Conservation (phyloP, 2,797 vertebrate species). For the Tapirus indicus region DNA sequence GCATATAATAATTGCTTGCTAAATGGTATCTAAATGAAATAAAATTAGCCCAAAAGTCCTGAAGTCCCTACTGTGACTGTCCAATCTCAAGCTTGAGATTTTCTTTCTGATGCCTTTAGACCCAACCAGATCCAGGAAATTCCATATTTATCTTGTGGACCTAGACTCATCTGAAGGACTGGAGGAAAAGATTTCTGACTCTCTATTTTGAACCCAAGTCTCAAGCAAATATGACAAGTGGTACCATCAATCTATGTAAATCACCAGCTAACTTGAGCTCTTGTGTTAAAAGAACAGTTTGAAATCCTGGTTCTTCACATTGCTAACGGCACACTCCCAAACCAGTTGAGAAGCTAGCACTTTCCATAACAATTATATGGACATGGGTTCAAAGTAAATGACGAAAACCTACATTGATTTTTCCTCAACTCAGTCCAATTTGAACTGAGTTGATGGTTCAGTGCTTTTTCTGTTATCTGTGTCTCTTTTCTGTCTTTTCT, state of each 20-base stretch:
- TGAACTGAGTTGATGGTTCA: slow-evolving; percentile 50
- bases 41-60: not conserved
- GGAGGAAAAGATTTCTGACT: slow-evolving; percentile 15
- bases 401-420: slow-evolving; percentile 60
- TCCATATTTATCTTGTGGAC: not conserved
- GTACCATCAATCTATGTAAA: not conserved
- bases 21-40: not conserved
- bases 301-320: not conserved
- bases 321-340: not conserved
- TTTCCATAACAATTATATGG: slow-evolving; percentile 25
- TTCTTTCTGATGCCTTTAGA: not conserved
- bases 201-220: not conserved
- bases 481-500: not conserved
- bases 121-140: not conserved
- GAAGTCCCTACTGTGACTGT: not conserved
- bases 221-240: not conserved
- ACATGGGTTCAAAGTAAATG: slow-evolving; percentile 55
- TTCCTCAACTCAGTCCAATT: slow-evolving; percentile 10
- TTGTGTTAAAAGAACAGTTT: not conserved
- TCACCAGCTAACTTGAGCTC: not conserved
- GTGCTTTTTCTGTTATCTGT: slow-evolving; percentile 14
- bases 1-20: not conserved
- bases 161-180: not conserved
- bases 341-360: not conserved
- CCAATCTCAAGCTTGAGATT: not conserved